These are phyloP conservation scores for Virgularia gustaviana DNA, from an alignment of 92 coral and sea anemone species.

Conservation along the genomic window DNA sequence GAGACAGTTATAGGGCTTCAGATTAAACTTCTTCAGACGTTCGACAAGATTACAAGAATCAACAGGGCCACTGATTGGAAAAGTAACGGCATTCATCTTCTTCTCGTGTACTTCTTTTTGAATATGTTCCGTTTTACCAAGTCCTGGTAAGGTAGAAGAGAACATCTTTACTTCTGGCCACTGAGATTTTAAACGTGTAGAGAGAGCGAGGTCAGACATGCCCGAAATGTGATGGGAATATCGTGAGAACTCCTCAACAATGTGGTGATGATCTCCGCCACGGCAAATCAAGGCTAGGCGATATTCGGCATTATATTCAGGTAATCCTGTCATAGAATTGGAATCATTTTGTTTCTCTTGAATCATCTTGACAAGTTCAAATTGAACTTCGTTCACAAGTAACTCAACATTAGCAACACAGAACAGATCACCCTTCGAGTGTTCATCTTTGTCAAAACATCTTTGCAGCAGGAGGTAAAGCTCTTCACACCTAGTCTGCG, in stretches of 20 bases:
- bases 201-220: constrained; percentile 70
- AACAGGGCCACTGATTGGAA: constrained; percentile 90
- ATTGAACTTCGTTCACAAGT: constrained; percentile 80
- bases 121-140: constrained; percentile 80
- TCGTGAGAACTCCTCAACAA: constrained; percentile 76
- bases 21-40: constrained; percentile 50
- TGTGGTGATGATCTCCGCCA: constrained; percentile 85
- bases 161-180: constrained; percentile 73
- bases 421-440: constrained; percentile 46
- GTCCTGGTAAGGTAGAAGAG: constrained; percentile 85
- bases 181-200: constrained; percentile 34
- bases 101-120: constrained; percentile 53
- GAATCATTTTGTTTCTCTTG: constrained; percentile 40
- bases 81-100: constrained; percentile 52
- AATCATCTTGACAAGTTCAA: constrained; percentile 68
- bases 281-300: constrained; percentile 78
- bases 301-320: constrained; percentile 41
- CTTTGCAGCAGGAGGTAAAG: constrained; percentile 73
- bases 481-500: constrained; percentile 87
- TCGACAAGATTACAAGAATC: constrained; percentile 57
- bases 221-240: constrained; percentile 71
- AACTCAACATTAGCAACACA: constrained; percentile 90
- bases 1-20: constrained; percentile 58
- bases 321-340: background rate
- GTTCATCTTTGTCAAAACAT: constrained; percentile 62